phyloP scores from a whole-genome alignment of 2,113 vertebrate species.

The Vulpes vulpes region DNA sequence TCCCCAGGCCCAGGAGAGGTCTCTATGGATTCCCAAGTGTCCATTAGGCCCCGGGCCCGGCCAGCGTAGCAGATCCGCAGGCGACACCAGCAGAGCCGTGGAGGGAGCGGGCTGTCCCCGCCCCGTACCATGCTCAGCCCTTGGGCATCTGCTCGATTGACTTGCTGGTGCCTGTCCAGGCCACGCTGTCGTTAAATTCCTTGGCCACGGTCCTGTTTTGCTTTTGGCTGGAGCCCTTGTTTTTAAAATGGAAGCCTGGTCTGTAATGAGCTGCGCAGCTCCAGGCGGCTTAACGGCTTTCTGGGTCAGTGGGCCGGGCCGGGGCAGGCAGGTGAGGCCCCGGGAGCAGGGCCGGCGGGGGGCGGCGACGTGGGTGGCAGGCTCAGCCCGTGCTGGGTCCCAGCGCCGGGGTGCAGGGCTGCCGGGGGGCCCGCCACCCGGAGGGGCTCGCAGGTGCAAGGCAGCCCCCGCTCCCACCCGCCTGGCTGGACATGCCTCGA shows the following conservation, averaged over 20 bases:
- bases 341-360: accelerated
- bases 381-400: neutral
- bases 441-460: neutral
- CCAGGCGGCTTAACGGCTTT: neutral
- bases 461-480: neutral
- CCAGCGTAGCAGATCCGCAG: neutral
- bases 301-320: neutral
- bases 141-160: neutral
- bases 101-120: too few relatives aligned
- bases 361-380: too few relatives aligned
- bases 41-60: neutral
- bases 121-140: too few relatives aligned
- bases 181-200: neutral
- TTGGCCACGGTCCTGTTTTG: neutral
- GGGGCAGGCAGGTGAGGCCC: neutral
- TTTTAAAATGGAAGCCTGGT: neutral
- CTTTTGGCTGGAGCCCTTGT: neutral
- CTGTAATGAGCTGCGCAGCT: neutral
- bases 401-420: neutral
- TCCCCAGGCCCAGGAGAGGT: neutral
- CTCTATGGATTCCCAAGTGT: neutral
- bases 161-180: too few relatives aligned
- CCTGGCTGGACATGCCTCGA: neutral
- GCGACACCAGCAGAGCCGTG: neutral
- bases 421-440: too few relatives aligned